Conservation (phyloP, 2,888 invertebrate genomes). For the Mythimna ferrago region DNA sequence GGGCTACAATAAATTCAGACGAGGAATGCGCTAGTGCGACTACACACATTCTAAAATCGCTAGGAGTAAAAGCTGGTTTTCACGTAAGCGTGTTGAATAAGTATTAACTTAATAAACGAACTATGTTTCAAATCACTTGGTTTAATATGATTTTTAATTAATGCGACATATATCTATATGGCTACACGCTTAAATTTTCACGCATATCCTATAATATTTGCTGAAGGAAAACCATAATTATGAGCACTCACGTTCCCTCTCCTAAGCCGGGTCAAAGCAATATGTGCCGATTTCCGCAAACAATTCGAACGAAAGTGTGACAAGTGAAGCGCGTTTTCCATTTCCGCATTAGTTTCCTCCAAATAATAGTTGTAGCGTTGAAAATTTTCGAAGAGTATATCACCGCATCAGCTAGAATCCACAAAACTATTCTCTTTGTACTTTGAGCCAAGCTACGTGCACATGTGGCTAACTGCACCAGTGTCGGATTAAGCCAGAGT, state of each 20-base stretch:
- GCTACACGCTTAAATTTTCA: neutral
- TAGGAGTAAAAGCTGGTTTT: too few species aligned
- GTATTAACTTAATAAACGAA: neutral
- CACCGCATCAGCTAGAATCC: neutral
- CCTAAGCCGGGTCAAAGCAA: conserved; percentile 13
- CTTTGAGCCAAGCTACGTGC: conserved; percentile 3
- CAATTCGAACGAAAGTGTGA: conserved; percentile 27
- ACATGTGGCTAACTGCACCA: conserved; percentile 22
- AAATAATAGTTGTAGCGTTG: conserved; percentile 18
- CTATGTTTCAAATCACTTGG: neutral
- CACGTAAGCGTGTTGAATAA: too few species aligned
- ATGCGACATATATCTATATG: neutral
- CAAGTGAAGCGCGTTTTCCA: conserved; percentile 40
- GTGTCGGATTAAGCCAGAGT: too few species aligned
- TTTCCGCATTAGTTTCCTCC: conserved; percentile 34
- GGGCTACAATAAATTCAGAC: too few species aligned
- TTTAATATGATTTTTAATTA: neutral
- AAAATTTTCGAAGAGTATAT: conserved; percentile 13
- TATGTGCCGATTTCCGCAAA: conserved; percentile 17
- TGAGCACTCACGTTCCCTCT: neutral
- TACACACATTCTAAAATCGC: too few species aligned
- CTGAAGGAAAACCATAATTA: neutral
- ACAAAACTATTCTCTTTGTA: conserved; percentile 8
- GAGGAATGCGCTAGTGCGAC: too few species aligned
- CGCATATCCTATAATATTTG: neutral